Evolutionary conservation across 2,888 invertebrate species (phyloP), one percentile per base, ranked within the genome.

Genomic region (Clivina fossor): DNA sequence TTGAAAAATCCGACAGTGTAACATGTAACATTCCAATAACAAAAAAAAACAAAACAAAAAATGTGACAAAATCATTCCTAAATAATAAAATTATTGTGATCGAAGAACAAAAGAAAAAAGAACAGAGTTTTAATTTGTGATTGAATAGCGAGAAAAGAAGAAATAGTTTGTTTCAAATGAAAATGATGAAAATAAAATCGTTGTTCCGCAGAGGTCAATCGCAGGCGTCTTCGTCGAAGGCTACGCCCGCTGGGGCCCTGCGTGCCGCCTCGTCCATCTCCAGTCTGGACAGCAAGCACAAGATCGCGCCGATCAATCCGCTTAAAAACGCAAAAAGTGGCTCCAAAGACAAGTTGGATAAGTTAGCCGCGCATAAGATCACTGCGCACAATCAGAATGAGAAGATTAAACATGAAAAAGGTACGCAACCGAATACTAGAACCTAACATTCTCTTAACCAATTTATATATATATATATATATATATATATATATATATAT

Each of bases 101-200:
- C n/a, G n/a, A n/a, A n/a, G n/a, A n/a, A n/a, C n/a, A n/a, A n/a
- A n/a, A n/a, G n/a, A n/a, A n/a, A n/a, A n/a, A n/a, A n/a, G n/a
- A n/a, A n/a, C n/a, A n/a, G n/a, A n/a, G n/a, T n/a, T n/a, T n/a
- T n/a, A n/a, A n/a, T n/a, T n/a, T n/a, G n/a, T n/a, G n/a, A n/a
- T n/a, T n/a, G n/a, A n/a, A n/a, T n/a, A n/a, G n/a, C n/a, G n/a
- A n/a, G n/a, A n/a, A n/a, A n/a, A n/a, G n/a, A n/a, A n/a, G n/a
- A n/a, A n/a, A n/a, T n/a, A n/a, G n/a, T n/a, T n/a, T n/a, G n/a
- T n/a, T n/a, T n/a, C n/a, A n/a, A n/a, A n/a, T n/a, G n/a, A 86
- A 82, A 78, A 90, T 90, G 90, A 90, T 90, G 84, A 91, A 90
- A 82, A 85, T 91, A 78, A 90, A 90, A 83, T 90, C 90, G 71